Percentiles rank a stretch among this genome's conserved stretches.
These are phyloP conservation scores for Barnardius zonarius DNA, from an alignment of 2,113 vertebrate genomes.

Conservation along the genomic window DNA sequence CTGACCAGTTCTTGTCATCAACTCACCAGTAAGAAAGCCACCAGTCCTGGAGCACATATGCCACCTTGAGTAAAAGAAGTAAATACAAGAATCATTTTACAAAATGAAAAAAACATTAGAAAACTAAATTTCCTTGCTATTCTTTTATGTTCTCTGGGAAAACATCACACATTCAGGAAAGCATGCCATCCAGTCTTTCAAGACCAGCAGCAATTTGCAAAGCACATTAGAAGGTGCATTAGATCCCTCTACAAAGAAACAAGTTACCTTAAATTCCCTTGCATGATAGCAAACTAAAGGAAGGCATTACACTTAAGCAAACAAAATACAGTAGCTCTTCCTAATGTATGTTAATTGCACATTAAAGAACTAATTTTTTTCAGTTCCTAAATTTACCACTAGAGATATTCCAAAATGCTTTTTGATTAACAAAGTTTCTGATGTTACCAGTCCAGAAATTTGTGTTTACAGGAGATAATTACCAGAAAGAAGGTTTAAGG, in stretches of 20 bases:
- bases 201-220: slow-evolving; percentile 57
- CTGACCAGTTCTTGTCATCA: slow-evolving; percentile 66
- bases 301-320: slow-evolving; percentile 47
- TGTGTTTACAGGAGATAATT: slow-evolving; percentile 54
- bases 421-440: slow-evolving; percentile 64
- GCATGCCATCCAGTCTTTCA: slow-evolving; percentile 60
- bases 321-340: slow-evolving; percentile 33
- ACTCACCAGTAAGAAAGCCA: slow-evolving; percentile 96
- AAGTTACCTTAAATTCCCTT: slow-evolving; percentile 56
- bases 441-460: slow-evolving; percentile 56
- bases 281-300: slow-evolving; percentile 34
- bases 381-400: slow-evolving; percentile 39
- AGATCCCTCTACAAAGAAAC: slow-evolving; percentile 46
- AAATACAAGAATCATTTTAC: neutral
- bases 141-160: slow-evolving; percentile 54
- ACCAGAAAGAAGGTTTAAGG: slow-evolving; percentile 25
- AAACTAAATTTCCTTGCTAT: slow-evolving; percentile 20
- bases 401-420: slow-evolving; percentile 46
- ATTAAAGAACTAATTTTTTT: slow-evolving; percentile 47
- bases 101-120: neutral
- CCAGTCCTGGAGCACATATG: slow-evolving; percentile 92
- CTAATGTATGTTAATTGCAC: slow-evolving; percentile 49
- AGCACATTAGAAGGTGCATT: slow-evolving; percentile 48
- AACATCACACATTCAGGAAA: slow-evolving; percentile 48
- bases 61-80: slow-evolving; percentile 67